Evolutionary conservation across 2,888 invertebrate species (phyloP).

Genomic region (Adelphocoris suturalis): DNA sequence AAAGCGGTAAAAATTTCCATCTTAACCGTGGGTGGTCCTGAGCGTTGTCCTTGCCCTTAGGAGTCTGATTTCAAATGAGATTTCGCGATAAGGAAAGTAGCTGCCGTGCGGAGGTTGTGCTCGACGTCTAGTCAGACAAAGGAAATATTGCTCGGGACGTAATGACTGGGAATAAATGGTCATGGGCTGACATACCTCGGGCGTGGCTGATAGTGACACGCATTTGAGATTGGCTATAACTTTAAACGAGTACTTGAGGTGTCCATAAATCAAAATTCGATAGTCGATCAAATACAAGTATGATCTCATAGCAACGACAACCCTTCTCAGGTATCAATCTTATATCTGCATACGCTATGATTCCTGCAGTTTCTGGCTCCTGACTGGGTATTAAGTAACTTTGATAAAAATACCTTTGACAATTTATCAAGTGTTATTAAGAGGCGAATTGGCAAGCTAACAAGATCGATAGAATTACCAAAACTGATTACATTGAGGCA

Average conservation of each 20-base stretch:
- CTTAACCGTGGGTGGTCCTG: not conserved
- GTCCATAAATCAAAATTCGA: not conserved
- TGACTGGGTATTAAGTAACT: too few species aligned
- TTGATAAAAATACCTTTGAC: too few species aligned
- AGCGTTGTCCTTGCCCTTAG: not conserved
- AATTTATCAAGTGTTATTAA: too few species aligned
- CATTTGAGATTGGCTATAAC: not conserved
- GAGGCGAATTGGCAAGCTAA: too few species aligned
- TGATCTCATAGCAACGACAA: too few species aligned
- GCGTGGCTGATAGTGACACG: not conserved
- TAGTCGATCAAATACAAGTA: too few species aligned
- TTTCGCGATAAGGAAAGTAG: slow-evolving; percentile 29
- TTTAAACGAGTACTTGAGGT: not conserved
- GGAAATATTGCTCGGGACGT: not conserved
- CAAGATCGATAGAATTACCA: too few species aligned
- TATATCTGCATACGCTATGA: too few species aligned
- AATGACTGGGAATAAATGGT: not conserved
- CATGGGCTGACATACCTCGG: not conserved
- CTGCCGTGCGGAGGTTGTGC: slow-evolving; percentile 1
- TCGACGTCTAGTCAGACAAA: not conserved
- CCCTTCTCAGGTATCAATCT: too few species aligned
- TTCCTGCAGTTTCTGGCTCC: too few species aligned
- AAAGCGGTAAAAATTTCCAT: slow-evolving; percentile 1
- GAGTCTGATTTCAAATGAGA: slow-evolving; percentile 30
- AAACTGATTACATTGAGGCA: too few species aligned